phyloP scores from a whole-genome alignment of 1,140 invertebrate species.

The Drosophila jambulina region DNA sequence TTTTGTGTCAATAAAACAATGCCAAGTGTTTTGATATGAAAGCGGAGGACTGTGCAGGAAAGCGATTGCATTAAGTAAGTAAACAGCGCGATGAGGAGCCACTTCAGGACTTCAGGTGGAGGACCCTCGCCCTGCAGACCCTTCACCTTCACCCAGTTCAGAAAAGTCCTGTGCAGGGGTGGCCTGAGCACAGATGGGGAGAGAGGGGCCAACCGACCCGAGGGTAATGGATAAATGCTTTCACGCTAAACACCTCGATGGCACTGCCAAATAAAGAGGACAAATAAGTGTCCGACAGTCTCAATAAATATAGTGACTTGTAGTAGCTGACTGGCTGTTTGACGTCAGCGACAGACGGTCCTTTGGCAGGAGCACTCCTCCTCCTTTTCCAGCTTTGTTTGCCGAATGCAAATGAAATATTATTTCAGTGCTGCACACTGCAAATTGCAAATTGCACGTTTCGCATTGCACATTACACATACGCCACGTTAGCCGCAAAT shows the following conservation, averaged over 20 bases:
- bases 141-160: conserved; percentile 28
- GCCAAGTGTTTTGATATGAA: conserved; percentile 42
- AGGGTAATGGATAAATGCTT: conserved; percentile 51
- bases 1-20: conserved; percentile 50
- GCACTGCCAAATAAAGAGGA: conserved; percentile 46
- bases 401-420: conserved; percentile 47
- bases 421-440: conserved; percentile 18
- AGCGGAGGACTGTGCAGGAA: conserved; percentile 25
- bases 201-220: not conserved
- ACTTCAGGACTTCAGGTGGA: conserved; percentile 12
- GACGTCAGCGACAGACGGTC: conserved; percentile 28
- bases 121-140: conserved; percentile 16
- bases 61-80: conserved; percentile 55
- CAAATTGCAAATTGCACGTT: conserved; percentile 5
- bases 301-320: conserved; percentile 43
- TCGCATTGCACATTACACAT: conserved; percentile 44
- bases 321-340: conserved; percentile 19
- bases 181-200: conserved; percentile 32
- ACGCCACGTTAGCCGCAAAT: conserved; percentile 47
- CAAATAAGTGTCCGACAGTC: conserved; percentile 45
- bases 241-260: conserved; percentile 49
- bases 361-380: not conserved
- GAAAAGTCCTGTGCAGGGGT: conserved; percentile 3
- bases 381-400: conserved; percentile 2
- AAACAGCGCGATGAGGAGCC: conserved; percentile 32